Percentiles rank a stretch among this genome's conserved stretches.
Conservation (phyloP, 2,888 invertebrate genomes). For the Xestia c-nigrum region DNA sequence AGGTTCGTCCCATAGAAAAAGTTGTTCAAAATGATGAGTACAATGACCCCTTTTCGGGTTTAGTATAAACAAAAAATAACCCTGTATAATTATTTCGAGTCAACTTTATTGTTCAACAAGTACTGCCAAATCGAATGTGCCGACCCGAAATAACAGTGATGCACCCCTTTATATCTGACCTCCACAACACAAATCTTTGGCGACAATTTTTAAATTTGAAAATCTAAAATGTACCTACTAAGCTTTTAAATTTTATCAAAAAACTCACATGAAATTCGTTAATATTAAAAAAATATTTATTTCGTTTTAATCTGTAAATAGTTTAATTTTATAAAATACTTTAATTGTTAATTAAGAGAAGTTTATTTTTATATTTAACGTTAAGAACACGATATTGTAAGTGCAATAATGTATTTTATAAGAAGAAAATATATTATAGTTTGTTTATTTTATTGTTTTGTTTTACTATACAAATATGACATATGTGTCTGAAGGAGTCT, state of each 20-base stretch:
- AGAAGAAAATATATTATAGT: slow-evolving; percentile 72
- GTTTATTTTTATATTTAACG: slow-evolving; percentile 73
- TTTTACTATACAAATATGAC: slow-evolving; percentile 21
- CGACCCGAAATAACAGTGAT: not conserved
- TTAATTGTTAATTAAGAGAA: slow-evolving; percentile 62
- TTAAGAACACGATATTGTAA: slow-evolving; percentile 72
- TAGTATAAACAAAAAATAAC: too few species aligned
- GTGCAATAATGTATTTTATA: slow-evolving; percentile 81
- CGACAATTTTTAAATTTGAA: not conserved
- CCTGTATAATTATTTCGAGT: not conserved
- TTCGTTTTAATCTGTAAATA: slow-evolving; percentile 62
- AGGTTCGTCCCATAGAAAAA: too few species aligned
- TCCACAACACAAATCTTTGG: not conserved
- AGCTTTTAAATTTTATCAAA: slow-evolving; percentile 16
- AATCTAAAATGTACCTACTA: not conserved
- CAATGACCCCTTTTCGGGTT: too few species aligned
- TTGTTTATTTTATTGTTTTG: slow-evolving; percentile 70
- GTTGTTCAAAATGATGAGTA: too few species aligned
- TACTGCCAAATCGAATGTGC: not conserved
- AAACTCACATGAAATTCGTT: slow-evolving; percentile 33
- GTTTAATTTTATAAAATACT: slow-evolving; percentile 44
- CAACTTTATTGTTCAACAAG: not conserved
- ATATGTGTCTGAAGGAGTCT: not conserved
- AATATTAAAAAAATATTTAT: slow-evolving; percentile 43
- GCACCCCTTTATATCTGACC: not conserved